Evolutionary conservation across 2,888 invertebrate species (phyloP).

Genomic region (Cistogaster globosa): DNA sequence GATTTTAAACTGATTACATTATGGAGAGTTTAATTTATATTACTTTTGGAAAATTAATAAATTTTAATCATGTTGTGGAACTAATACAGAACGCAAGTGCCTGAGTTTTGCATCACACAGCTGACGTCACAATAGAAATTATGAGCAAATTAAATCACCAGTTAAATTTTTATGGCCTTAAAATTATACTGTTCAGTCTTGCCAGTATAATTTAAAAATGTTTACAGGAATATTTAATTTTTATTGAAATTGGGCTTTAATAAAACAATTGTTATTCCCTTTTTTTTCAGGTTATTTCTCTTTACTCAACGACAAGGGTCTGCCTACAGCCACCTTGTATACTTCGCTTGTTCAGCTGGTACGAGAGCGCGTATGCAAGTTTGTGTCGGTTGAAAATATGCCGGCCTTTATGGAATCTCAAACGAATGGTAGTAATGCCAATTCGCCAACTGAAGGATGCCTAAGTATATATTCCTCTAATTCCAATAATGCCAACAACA

Average conservation of each 20-base stretch:
- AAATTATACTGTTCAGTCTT: too few species aligned
- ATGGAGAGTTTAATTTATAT: background rate
- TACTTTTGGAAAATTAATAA: too few species aligned
- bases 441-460: conserved; percentile 78
- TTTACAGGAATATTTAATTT: too few species aligned
- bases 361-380: conserved; percentile 86
- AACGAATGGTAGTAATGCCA: conserved; percentile 76
- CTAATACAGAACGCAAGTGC: too few species aligned
- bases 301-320: conserved; percentile 87
- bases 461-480: conserved; percentile 74
- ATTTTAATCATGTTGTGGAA: too few species aligned
- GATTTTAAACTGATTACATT: background rate
- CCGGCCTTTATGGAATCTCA: conserved; percentile 82
- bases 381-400: conserved; percentile 83
- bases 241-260: too few species aligned
- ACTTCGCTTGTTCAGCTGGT: conserved; percentile 87
- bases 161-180: too few species aligned
- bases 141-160: too few species aligned
- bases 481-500: conserved; percentile 73
- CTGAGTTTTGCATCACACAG: too few species aligned
- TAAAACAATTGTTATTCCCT: too few species aligned
- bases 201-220: too few species aligned
- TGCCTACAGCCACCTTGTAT: conserved; percentile 86
- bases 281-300: conserved; percentile 87
- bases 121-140: too few species aligned